phyloP scores from a whole-genome alignment of 2,797 vertebrate species.

The Diplodus puntazzo region DNA sequence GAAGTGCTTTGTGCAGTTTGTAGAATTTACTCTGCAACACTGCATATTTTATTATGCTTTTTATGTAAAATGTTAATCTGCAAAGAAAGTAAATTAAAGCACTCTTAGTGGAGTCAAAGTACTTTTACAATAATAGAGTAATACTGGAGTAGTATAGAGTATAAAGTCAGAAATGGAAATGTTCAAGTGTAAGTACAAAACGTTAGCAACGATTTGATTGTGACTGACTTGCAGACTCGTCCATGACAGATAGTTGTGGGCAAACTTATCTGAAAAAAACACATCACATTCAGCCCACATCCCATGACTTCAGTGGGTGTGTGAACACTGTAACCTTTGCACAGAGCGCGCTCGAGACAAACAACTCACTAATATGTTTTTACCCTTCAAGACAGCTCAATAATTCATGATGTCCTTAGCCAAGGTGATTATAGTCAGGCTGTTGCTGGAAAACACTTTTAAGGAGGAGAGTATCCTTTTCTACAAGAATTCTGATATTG shows the following conservation, averaged over 20 bases:
- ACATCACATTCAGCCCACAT: conserved; percentile 1
- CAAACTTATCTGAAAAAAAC: neutral
- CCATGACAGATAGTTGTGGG: neutral
- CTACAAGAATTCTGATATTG: neutral
- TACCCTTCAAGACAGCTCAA: conserved; percentile 2
- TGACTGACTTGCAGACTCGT: neutral
- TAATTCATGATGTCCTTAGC: neutral
- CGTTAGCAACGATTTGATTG: neutral
- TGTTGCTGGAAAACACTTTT: neutral
- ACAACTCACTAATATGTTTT: conserved; percentile 6
- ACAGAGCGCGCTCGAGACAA: conserved; percentile 8
- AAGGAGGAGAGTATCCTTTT: neutral
- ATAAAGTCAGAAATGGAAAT: neutral
- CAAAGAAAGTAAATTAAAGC: neutral
- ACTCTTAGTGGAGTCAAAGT: no score
- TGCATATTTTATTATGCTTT: neutral
- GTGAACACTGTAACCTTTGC: conserved; percentile 9
- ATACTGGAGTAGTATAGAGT: no score
- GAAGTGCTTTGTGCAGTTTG: no score
- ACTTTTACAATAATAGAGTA: neutral
- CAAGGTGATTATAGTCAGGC: conserved; percentile 1
- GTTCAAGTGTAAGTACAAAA: neutral
- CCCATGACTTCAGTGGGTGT: conserved; percentile 2
- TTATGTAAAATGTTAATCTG: neutral
- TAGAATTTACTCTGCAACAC: neutral